Evolutionary conservation across 2,888 invertebrate species (phyloP), one percentile per base, ranked within the genome.

Genomic region (Drosophila atroscutellata): DNA sequence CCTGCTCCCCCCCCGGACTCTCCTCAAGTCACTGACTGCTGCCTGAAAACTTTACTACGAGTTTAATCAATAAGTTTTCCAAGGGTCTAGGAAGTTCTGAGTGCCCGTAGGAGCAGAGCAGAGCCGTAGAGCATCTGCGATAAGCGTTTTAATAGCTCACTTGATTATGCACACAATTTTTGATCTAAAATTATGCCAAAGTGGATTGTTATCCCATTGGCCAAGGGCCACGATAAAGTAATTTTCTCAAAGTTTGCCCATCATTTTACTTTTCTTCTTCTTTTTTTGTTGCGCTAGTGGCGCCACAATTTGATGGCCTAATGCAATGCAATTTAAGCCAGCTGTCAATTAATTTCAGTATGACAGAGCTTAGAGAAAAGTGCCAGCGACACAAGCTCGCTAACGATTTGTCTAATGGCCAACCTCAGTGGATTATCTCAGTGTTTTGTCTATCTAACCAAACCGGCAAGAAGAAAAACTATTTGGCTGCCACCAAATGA

Each of bases 41-140:
- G 58, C 70, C 61, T 65, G 72, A 47, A 39, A 77, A 70, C 58
- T 77, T 75, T 52, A 39, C 56, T 71, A 72, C 78, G 73, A 77
- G 81, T 86, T 84, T 86, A 84, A 84, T 84, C 84, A 84, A 84
- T 84, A 84, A 86, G 72, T 84, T 85, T 78, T 68, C 72, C 72
- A 61, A 78, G 78, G 72, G 78, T 78, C 78, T 77, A 74, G 66
- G 56, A 63, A 60, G 34, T n/a, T 13, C 51, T 13, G 37, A 51
- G 47, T 36, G 72, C 34, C 67, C 45, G 54, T 36, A 54, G 74
- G 63, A 60, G 58, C 58, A 63, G 51, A 39, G 47, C 54, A 58
- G 49, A 18, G n/a, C 13, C n/a, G 37, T 4, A 7, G n/a, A 30
- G 50, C 52, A 59, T 42, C 64, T 47, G 45, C 76, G 86, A 86